phyloP scores from a whole-genome alignment of 2,797 vertebrate species.

The Tragopan temminckii region DNA sequence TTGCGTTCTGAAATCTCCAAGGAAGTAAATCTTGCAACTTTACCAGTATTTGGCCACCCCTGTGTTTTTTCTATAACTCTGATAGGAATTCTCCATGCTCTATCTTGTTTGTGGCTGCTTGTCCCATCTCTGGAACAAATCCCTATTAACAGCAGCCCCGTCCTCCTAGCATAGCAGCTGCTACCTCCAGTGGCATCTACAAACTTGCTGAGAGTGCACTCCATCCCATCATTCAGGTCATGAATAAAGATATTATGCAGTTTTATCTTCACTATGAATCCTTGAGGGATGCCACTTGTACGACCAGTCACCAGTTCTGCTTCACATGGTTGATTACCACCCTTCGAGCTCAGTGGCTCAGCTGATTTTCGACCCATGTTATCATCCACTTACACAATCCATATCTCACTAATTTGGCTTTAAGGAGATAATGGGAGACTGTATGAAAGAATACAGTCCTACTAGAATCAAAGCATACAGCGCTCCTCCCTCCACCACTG shows the following conservation, averaged over 20 bases:
- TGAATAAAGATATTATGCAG: background rate
- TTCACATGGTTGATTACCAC: conserved; percentile 22
- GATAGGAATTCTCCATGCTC: background rate
- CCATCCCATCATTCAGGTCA: background rate
- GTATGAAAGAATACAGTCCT: conserved; percentile 1
- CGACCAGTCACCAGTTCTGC: background rate
- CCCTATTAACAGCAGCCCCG: background rate
- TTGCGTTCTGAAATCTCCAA: background rate
- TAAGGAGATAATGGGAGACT: conserved; percentile 26
- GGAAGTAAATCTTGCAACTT: background rate
- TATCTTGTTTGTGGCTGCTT: background rate
- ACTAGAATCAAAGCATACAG: conserved; percentile 20
- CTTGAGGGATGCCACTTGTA: background rate
- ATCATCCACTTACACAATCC: conserved; percentile 7
- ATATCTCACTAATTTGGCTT: conserved; percentile 17
- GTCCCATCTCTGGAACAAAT: background rate
- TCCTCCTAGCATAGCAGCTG: background rate
- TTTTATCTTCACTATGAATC: background rate
- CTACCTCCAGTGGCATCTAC: background rate
- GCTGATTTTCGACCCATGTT: conserved; percentile 20
- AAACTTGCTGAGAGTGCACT: background rate
- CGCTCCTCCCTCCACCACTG: background rate
- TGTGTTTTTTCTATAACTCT: background rate
- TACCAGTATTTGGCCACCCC: background rate
- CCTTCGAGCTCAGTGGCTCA: background rate